Evolutionary conservation across 2,113 vertebrate genomes (phyloP), one percentile per base, ranked within the genome.

Genomic region (Mandrillus leucophaeus): DNA sequence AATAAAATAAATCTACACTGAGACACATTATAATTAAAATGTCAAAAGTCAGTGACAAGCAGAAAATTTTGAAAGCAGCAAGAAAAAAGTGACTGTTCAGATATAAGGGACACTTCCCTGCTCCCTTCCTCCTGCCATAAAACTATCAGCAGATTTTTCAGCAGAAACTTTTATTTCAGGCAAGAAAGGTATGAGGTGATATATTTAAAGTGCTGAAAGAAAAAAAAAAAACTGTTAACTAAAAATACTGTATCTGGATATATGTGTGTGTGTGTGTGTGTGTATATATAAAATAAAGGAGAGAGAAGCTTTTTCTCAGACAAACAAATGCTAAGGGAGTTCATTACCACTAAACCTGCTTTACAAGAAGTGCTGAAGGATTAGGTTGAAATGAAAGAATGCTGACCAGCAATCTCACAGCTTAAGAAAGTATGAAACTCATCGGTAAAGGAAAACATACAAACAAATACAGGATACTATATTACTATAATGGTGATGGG

Each of bases 181-280:
- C 32, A 23, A 9, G 35, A 52, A 90, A 64, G 12, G 35, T 50
- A 11, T 66, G 45, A 35, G 12, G 11, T 66, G 3, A 68, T 85
- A 48, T 5, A 85, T 23, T 35, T 20, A 48, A 68, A 48, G 18
- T 50, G 18, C 40, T 25, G 57, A 55, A 8, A 59, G 25, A 38
- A 72, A 11, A 18, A 86, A 86, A 52, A 52, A n/a, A 50, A 88
- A 14, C 6, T 57, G 22, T 4, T 13, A 48, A 76, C 20, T 76
- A 59, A 61, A 13, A 17, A 23, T 61, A 61, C 23, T 25, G 8
- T n/a, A n/a, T 2, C 18, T 61, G 72, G 40, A 73, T 72, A 45
- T 45, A 8, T 45, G 45, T 45, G 45, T 45, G 45, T 45, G 8
- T 45, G 45, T 45, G 45, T 45, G 0, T 45, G 0, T 72, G 0